Evolutionary conservation across 1,140 invertebrate species (phyloP).

Genomic region (Hycleus cichorii): DNA sequence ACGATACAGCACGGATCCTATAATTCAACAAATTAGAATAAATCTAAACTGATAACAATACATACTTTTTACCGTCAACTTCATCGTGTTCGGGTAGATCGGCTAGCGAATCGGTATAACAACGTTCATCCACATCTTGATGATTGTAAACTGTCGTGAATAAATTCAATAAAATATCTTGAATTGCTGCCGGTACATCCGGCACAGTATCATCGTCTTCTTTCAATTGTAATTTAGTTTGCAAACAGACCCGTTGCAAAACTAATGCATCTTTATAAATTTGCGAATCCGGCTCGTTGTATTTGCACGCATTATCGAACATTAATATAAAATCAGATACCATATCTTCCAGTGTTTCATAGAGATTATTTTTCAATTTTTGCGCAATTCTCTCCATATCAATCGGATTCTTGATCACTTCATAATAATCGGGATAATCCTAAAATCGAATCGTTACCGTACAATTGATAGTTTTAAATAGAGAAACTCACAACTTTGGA

Average conservation of each 20-base stretch:
- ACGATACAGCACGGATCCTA: slow-evolving; percentile 68
- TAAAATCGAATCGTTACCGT: slow-evolving; percentile 29
- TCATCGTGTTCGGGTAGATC: slow-evolving; percentile 89
- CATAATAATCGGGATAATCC: slow-evolving; percentile 97
- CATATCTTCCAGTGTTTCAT: slow-evolving; percentile 83
- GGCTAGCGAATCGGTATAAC: slow-evolving; percentile 91
- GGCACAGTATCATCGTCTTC: slow-evolving; percentile 81
- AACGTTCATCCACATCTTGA: slow-evolving; percentile 91
- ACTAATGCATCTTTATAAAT: slow-evolving; percentile 98
- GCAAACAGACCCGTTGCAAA: slow-evolving; percentile 82
- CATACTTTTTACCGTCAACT: slow-evolving; percentile 57
- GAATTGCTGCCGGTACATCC: slow-evolving; percentile 80
- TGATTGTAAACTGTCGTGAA: slow-evolving; percentile 94
- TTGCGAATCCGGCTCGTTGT: slow-evolving; percentile 97
- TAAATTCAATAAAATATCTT: slow-evolving; percentile 84
- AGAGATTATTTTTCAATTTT: slow-evolving; percentile 71
- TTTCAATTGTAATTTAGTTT: slow-evolving; percentile 83
- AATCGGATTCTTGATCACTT: slow-evolving; percentile 95
- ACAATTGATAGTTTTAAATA: background rate
- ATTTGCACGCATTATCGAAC: slow-evolving; percentile 99
- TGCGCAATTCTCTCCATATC: slow-evolving; percentile 93
- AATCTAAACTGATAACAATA: background rate
- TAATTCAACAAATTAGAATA: background rate
- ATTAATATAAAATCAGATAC: slow-evolving; percentile 91
- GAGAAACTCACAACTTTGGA: slow-evolving; percentile 63